These are phyloP conservation scores for Netelia fuscicornis DNA, from an alignment of 2,888 invertebrate species.

Conservation along the genomic window DNA sequence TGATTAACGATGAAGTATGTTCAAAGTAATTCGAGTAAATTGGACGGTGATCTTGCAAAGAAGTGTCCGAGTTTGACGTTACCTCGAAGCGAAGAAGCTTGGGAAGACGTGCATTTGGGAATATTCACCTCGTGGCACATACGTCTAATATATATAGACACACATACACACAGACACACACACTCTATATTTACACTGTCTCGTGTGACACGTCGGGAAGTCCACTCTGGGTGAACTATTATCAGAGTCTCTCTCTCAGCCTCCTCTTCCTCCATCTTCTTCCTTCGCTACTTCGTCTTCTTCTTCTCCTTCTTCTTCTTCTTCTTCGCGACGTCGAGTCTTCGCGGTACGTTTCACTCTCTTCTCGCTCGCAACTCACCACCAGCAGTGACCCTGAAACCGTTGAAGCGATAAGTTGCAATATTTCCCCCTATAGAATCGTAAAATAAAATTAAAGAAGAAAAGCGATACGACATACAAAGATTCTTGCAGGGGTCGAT, in stretches of 20 bases:
- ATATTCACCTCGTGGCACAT: not conserved
- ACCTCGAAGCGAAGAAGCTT: not conserved
- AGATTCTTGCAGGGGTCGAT: not conserved
- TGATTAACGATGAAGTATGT: not conserved
- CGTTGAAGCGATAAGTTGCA: slow-evolving; percentile 8
- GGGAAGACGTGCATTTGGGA: slow-evolving; percentile 5
- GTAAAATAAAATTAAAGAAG: not conserved
- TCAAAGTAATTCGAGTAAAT: slow-evolving; percentile 11
- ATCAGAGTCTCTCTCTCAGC: slow-evolving; percentile 20
- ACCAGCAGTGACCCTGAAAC: slow-evolving; percentile 38
- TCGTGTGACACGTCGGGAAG: slow-evolving; percentile 47
- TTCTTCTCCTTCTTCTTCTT: slow-evolving; percentile 25
- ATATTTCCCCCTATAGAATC: not conserved
- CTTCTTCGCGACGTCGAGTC: not conserved
- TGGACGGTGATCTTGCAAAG: slow-evolving; percentile 18
- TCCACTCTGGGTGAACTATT: slow-evolving; percentile 49
- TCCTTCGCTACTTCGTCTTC: not conserved
- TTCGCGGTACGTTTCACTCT: slow-evolving; percentile 7
- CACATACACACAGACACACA: not conserved
- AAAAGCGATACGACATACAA: not conserved
- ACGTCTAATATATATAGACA: not conserved
- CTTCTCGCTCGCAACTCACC: slow-evolving; percentile 22
- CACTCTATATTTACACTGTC: slow-evolving; percentile 38
- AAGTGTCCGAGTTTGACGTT: not conserved
- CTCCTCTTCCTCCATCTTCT: not conserved